Evolutionary conservation across 1,140 invertebrate species (phyloP).

Genomic region (Saccostrea cuccullata): DNA sequence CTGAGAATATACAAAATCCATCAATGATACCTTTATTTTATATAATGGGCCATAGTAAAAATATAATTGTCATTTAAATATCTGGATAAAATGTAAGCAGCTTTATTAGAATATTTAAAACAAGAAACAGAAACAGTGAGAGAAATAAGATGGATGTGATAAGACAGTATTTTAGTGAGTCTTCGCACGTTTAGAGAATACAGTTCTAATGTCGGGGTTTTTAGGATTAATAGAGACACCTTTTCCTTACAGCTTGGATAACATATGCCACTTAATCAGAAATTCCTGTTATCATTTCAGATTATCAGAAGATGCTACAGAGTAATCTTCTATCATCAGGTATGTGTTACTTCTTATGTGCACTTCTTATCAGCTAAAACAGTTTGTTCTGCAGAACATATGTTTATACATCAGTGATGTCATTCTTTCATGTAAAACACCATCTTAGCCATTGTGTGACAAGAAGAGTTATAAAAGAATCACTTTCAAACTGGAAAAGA

Average conservation of each 20-base stretch:
- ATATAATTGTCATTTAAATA: neutral
- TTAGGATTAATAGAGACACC: no score
- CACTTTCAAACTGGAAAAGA: no score
- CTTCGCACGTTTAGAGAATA: no score
- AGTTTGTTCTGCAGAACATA: no score
- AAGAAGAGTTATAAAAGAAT: no score
- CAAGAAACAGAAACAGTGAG: neutral
- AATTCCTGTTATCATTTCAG: neutral
- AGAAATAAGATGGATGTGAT: neutral
- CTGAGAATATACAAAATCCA: neutral
- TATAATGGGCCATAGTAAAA: neutral
- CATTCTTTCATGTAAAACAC: no score
- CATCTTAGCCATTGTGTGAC: no score
- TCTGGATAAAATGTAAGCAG: neutral
- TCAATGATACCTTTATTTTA: neutral
- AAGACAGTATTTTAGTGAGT: constrained; percentile 17
- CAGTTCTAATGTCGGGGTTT: no score
- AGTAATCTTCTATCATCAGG: constrained; percentile 30
- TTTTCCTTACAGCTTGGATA: no score
- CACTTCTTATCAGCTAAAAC: neutral
- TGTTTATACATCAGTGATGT: no score
- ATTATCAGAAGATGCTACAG: constrained; percentile 28
- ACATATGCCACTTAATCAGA: neutral
- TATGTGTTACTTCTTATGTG: neutral
- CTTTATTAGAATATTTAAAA: constrained; percentile 13